phyloP scores from a whole-genome alignment of 1,140 invertebrate species.

The Holotrichia oblita region DNA sequence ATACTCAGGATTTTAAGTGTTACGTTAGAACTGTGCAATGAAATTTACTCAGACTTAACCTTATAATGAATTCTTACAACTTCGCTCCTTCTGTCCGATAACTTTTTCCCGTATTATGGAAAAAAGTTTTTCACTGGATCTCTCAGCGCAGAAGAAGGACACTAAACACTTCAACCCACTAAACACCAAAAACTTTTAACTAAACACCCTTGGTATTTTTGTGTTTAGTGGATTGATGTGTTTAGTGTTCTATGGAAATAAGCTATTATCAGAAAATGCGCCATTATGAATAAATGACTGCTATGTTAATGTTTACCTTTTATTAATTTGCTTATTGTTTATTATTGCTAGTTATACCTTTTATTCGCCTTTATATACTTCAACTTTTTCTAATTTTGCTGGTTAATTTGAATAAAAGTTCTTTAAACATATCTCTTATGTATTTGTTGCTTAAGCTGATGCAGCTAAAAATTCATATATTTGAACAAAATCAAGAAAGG shows the following conservation, averaged over 20 bases:
- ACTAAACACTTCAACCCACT: too few species aligned
- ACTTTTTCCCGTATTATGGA: too few species aligned
- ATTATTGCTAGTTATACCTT: slow-evolving; percentile 27
- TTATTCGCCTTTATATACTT: neutral
- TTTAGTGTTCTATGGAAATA: too few species aligned
- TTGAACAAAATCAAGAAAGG: neutral
- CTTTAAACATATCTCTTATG: neutral
- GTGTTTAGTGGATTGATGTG: too few species aligned
- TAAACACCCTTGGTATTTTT: too few species aligned
- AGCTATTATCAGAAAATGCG: too few species aligned
- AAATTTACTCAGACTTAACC: neutral
- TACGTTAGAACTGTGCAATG: neutral
- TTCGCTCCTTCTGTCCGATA: neutral
- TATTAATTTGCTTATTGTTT: slow-evolving; percentile 18
- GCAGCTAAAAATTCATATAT: too few species aligned
- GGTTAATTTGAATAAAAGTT: neutral
- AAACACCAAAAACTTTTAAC: too few species aligned
- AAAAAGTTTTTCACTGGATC: too few species aligned
- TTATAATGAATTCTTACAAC: neutral
- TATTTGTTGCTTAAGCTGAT: neutral
- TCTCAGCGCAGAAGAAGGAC: too few species aligned
- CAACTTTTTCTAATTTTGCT: slow-evolving; percentile 10
- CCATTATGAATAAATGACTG: too few species aligned
- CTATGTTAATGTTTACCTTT: neutral
- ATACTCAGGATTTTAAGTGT: slow-evolving; percentile 23